phyloP scores from a whole-genome alignment of 1,140 invertebrate species.

The Drosophila ananassae region DNA sequence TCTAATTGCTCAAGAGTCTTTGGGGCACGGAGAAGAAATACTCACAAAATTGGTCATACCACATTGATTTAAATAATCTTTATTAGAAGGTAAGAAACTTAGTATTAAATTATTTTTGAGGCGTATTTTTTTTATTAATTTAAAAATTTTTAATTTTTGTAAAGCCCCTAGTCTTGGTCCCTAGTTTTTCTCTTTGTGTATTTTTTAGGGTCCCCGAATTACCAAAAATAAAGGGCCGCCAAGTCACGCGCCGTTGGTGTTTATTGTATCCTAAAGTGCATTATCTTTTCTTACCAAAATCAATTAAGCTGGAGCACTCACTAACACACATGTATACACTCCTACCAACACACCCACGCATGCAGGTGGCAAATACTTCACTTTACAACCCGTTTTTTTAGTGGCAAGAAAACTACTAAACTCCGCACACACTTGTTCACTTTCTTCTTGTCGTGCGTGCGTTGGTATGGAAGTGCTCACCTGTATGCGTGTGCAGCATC shows the following conservation, averaged over 20 bases:
- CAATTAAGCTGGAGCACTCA: constrained; percentile 48
- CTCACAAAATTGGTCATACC: background rate
- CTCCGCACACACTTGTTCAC: constrained; percentile 75
- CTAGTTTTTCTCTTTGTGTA: background rate
- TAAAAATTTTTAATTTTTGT: background rate
- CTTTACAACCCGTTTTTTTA: constrained; percentile 60
- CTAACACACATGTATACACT: constrained; percentile 8
- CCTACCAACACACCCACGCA: constrained; percentile 35
- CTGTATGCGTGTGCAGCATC: constrained; percentile 44
- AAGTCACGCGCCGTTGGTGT: constrained; percentile 56
- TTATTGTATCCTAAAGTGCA: constrained; percentile 34
- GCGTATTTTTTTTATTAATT: background rate
- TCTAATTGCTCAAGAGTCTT: constrained; percentile 68
- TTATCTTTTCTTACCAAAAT: constrained; percentile 54
- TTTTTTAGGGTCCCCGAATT: constrained; percentile 1
- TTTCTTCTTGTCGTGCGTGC: constrained; percentile 60
- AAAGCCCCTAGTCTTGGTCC: background rate
- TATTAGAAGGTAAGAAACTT: background rate
- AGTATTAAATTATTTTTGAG: background rate
- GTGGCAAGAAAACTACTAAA: constrained; percentile 59
- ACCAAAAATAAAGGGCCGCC: constrained; percentile 3
- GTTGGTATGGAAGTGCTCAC: background rate
- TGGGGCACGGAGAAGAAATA: constrained; percentile 22
- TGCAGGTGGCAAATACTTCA: constrained; percentile 44
- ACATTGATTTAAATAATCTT: background rate